Evolutionary conservation across 2,113 vertebrate species (phyloP).

Genomic region (Leiothrix lutea): DNA sequence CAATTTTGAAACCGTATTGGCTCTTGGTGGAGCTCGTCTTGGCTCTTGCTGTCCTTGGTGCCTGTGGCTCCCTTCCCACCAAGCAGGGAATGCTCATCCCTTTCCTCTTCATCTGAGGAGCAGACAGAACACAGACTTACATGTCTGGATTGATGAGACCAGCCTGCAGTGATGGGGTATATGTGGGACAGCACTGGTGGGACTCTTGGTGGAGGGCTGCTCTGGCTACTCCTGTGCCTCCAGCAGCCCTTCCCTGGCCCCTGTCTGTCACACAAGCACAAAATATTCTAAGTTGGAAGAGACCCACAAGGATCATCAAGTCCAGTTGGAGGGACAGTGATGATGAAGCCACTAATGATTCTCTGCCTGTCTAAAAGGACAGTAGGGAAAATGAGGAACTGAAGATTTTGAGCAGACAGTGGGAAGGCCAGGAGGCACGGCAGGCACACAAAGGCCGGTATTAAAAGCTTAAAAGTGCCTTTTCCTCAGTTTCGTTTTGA

Average conservation of each 20-base stretch:
- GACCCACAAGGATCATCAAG: neutral
- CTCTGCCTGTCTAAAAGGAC: neutral
- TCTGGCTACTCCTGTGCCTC: neutral
- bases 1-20: neutral
- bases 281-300: neutral
- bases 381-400: neutral
- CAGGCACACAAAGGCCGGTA: neutral
- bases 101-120: neutral
- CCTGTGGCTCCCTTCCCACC: neutral
- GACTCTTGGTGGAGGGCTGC: neutral
- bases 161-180: neutral
- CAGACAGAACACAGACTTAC: neutral
- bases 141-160: neutral
- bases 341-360: neutral
- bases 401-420: neutral
- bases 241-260: neutral
- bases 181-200: fast-evolving
- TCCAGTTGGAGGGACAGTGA: fast-evolving
- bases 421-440: neutral
- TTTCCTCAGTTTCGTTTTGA: neutral
- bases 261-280: neutral
- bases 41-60: neutral
- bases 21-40: neutral
- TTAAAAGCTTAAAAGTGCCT: neutral
- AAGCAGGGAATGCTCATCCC: neutral